These are phyloP conservation scores for Megalurothrips usitatus DNA, from an alignment of 2,888 invertebrate species.

Conservation along the genomic window DNA sequence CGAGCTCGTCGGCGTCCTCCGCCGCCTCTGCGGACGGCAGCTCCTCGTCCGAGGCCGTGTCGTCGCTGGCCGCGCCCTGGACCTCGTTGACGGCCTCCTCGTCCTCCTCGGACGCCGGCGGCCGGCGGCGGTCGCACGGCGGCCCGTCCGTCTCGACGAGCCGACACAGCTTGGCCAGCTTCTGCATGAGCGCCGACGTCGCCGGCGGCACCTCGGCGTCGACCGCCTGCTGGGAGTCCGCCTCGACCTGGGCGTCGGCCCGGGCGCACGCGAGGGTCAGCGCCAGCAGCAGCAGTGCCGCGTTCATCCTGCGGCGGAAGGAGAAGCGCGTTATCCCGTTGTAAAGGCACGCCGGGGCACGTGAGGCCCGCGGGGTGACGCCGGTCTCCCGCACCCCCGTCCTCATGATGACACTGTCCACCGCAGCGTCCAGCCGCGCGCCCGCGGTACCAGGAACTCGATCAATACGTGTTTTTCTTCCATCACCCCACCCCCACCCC, in stretches of 20 bases:
- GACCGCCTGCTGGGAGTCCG: neutral
- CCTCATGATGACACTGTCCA: too few species aligned
- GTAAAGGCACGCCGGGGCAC: too few species aligned
- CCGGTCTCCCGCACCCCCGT: too few species aligned
- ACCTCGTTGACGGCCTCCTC: neutral
- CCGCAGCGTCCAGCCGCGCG: too few species aligned
- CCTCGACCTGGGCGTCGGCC: neutral
- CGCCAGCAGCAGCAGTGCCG: neutral
- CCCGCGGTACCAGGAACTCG: too few species aligned
- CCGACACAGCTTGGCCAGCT: conserved; percentile 1
- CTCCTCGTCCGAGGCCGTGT: neutral
- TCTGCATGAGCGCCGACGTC: neutral
- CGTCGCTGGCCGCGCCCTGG: too few species aligned
- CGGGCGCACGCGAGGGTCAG: neutral
- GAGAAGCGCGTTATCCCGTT: neutral
- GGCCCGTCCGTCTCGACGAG: conserved; percentile 12
- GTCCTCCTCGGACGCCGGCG: neutral
- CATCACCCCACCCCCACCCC: too few species aligned
- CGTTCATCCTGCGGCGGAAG: neutral
- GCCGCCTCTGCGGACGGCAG: too few species aligned
- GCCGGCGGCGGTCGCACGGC: neutral
- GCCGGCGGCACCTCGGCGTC: neutral
- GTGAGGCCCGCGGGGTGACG: too few species aligned
- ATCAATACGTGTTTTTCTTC: too few species aligned
- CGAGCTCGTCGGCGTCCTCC: neutral